Conservation (phyloP, 2,888 invertebrate species). For the Uropetala carovei region DNA sequence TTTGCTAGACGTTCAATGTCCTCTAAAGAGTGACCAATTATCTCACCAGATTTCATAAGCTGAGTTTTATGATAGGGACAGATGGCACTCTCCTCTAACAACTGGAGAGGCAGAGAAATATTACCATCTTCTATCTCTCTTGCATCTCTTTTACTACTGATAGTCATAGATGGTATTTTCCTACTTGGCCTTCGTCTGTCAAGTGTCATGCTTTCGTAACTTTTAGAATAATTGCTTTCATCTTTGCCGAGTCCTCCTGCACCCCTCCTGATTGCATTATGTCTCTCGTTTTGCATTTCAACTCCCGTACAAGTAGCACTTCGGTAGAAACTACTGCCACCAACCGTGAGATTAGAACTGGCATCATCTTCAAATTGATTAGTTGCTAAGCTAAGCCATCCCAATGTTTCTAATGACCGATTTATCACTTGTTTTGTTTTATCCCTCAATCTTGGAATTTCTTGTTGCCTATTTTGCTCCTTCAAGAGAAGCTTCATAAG, state of each 20-base stretch:
- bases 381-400: slow-evolving; percentile 36
- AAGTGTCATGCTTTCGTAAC: background rate
- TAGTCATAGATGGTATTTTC: background rate
- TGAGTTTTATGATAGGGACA: slow-evolving; percentile 33
- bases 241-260: background rate
- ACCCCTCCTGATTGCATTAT: slow-evolving; percentile 5
- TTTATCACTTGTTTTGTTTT: slow-evolving; percentile 49
- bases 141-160: background rate
- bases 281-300: slow-evolving; percentile 31
- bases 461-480: slow-evolving; percentile 47
- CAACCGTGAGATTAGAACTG: slow-evolving; percentile 21
- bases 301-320: slow-evolving; percentile 46
- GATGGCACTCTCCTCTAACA: slow-evolving; percentile 37
- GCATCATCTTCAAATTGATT: background rate
- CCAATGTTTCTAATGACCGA: slow-evolving; percentile 38
- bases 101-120: background rate
- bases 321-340: slow-evolving; percentile 49
- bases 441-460: slow-evolving; percentile 17
- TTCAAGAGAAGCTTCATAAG: slow-evolving; percentile 41
- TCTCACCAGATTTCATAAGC: background rate
- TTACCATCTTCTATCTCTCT: background rate
- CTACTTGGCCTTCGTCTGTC: background rate
- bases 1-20: slow-evolving; percentile 42
- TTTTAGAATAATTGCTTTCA: background rate
- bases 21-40: slow-evolving; percentile 21